Evolutionary conservation across 1,140 invertebrate species (phyloP).

Genomic region (Drosophila burlai): DNA sequence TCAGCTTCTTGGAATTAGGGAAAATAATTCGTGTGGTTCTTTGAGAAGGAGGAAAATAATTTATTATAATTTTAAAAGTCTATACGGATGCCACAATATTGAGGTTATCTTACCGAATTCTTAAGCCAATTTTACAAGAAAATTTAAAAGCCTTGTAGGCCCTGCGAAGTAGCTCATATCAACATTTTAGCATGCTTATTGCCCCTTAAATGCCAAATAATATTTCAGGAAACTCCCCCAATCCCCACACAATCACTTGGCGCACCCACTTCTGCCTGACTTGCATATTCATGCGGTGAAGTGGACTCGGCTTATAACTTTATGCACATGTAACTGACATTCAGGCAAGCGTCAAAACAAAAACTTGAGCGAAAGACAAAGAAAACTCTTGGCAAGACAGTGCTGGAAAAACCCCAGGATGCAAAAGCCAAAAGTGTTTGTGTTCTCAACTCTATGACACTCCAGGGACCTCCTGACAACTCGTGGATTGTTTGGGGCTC

Average conservation of each 20-base stretch:
- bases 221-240: slow-evolving; percentile 12
- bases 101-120: too few species aligned
- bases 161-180: slow-evolving; percentile 2
- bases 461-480: slow-evolving; percentile 38
- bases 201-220: slow-evolving; percentile 24
- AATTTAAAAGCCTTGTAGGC: neutral
- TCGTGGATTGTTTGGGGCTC: slow-evolving; percentile 23
- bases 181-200: slow-evolving; percentile 34
- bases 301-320: slow-evolving; percentile 61
- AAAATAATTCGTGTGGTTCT: neutral
- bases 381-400: slow-evolving; percentile 27
- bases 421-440: slow-evolving; percentile 51
- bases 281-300: slow-evolving; percentile 53
- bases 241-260: slow-evolving; percentile 11
- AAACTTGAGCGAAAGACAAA: slow-evolving; percentile 53
- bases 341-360: slow-evolving; percentile 64
- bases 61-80: too few species aligned
- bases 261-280: slow-evolving; percentile 26
- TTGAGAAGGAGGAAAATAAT: neutral
- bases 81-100: too few species aligned
- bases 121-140: neutral
- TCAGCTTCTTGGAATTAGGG: slow-evolving; percentile 1
- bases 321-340: slow-evolving; percentile 74
- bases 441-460: slow-evolving; percentile 44
- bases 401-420: slow-evolving; percentile 35